Evolutionary conservation across 2,797 vertebrate species (phyloP), one percentile per base, ranked within the genome.

Genomic region (Galago senegalensis): DNA sequence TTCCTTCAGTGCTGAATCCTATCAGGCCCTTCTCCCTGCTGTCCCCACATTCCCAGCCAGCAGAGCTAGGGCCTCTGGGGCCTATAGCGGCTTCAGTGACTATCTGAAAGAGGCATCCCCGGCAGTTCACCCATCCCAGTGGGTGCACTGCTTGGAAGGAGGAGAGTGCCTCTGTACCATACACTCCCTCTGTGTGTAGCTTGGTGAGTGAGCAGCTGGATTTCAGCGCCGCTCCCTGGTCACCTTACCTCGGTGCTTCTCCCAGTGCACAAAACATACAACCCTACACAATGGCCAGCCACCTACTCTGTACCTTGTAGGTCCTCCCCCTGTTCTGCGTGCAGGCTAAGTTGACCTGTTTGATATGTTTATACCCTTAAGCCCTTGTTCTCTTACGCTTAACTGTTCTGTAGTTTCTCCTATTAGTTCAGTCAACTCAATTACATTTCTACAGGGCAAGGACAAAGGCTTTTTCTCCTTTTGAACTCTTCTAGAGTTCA

Each of bases 161-260:
- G 65, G 40, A 60, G 34, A 76, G 17, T 58, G 23, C 61, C 37
- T n/a, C 53, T 37, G 17, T 65, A 37, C 16, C 56, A 46, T 43
- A 11, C 82, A 53, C 29, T 63, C 67, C 29, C 49, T 31, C 37
- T 60, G 3, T 27, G 11, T 7, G 60, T 31, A 60, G 34, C 63
- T 10, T 11, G 31, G 23, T 63, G 87, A 86, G 49, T 43, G 81
- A 87, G 37, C 27, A 13, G 18, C 95, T 49, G 37, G 67, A 31
- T 79, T 87, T 91, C 61, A 31, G 40, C 3, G 10, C 40, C 56
- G n/a, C 67, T 18, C 17, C 79, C 21, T 27, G 25, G 5, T 53
- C 87, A 79, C 60, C 31, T 89, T 63, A 90, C 70, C 87, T 63
- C 67, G 27, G 31, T 85, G 89, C 76, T 89, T 77, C 75, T 37